Evolutionary conservation across 2,888 invertebrate genomes (phyloP).

Genomic region (Amorpha juglandis): DNA sequence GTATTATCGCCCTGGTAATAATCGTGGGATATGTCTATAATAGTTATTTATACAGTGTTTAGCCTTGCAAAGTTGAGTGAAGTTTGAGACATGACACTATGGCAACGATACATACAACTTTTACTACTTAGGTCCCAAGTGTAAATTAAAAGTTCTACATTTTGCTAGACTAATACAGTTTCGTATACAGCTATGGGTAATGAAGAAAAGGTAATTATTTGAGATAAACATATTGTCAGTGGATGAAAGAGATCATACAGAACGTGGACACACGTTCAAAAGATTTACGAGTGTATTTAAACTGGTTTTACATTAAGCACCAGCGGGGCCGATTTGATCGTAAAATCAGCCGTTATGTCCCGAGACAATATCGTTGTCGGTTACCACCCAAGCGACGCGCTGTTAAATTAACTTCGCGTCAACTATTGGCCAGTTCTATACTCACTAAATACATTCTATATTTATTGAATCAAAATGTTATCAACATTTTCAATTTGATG

Average conservation of each 20-base stretch:
- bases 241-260: slow-evolving; percentile 19
- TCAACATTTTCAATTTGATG: slow-evolving; percentile 31
- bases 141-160: background rate
- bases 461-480: slow-evolving; percentile 23
- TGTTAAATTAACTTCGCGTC: slow-evolving; percentile 74
- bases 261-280: slow-evolving; percentile 67
- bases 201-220: background rate
- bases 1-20: background rate
- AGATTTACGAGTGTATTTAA: slow-evolving; percentile 82
- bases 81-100: too few species aligned
- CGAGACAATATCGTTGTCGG: slow-evolving; percentile 75
- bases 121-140: too few species aligned
- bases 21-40: too few species aligned
- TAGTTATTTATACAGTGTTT: too few species aligned
- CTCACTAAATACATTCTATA: slow-evolving; percentile 23
- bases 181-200: background rate
- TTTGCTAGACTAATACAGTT: background rate
- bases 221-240: slow-evolving; percentile 35
- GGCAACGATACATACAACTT: too few species aligned
- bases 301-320: slow-evolving; percentile 80
- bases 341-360: slow-evolving; percentile 75
- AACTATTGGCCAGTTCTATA: slow-evolving; percentile 54
- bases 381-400: slow-evolving; percentile 73
- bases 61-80: too few species aligned
- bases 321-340: slow-evolving; percentile 78